Percentiles rank a stretch among this genome's conserved stretches.
phyloP scores from a whole-genome alignment of 2,888 invertebrate genomes.

The Brachylomia viminalis region DNA sequence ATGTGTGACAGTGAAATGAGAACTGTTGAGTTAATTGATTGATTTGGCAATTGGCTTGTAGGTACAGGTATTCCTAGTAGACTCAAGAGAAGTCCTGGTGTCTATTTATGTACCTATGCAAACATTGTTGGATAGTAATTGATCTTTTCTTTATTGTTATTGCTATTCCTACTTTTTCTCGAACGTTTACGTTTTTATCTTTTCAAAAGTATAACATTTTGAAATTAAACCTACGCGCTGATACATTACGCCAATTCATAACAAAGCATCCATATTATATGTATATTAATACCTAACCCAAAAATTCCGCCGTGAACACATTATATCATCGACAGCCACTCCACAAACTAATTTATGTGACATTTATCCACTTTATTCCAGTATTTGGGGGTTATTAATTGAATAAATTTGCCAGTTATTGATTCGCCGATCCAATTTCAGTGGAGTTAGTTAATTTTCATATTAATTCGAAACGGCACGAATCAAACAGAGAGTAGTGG shows the following conservation, averaged over 20 bases:
- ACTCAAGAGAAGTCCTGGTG: background rate
- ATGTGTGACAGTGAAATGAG: conserved; percentile 21
- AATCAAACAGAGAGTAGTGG: conserved; percentile 43
- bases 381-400: conserved; percentile 70
- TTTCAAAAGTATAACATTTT: background rate
- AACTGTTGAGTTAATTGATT: conserved; percentile 35
- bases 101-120: background rate
- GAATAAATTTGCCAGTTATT: conserved; percentile 70
- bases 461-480: conserved; percentile 59
- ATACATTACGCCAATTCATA: conserved; percentile 11
- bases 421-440: conserved; percentile 63
- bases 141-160: background rate
- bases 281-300: conserved; percentile 36
- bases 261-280: conserved; percentile 31
- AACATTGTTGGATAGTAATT: background rate
- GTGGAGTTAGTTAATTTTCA: conserved; percentile 64
- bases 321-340: conserved; percentile 67
- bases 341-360: conserved; percentile 73
- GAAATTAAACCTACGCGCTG: background rate
- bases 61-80: background rate
- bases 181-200: too few species aligned
- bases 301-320: conserved; percentile 55
- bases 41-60: conserved; percentile 3
- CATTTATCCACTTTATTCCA: conserved; percentile 72
- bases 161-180: background rate